phyloP scores from a whole-genome alignment of 2,888 invertebrate genomes.

The Sylvicola cinctus region DNA sequence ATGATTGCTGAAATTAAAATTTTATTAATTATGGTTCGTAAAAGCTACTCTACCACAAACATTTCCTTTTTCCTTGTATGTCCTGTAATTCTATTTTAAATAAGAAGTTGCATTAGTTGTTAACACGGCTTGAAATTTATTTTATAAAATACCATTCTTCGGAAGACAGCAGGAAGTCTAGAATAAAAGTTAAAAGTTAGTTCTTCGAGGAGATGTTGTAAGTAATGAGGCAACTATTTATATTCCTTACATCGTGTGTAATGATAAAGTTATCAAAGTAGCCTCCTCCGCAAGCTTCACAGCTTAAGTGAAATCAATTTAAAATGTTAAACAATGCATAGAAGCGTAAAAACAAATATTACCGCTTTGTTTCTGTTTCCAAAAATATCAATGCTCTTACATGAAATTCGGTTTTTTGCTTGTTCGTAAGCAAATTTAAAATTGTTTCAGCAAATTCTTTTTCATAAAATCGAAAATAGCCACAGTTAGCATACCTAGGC shows the following conservation, averaged over 20 bases:
- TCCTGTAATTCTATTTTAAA: not conserved
- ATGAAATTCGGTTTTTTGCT: slow-evolving; percentile 36
- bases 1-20: not conserved
- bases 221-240: not conserved
- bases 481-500: slow-evolving; percentile 39
- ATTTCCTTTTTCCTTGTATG: not conserved
- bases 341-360: not conserved
- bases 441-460: slow-evolving; percentile 34
- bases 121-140: no score
- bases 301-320: slow-evolving; percentile 15
- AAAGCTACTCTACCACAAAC: not conserved
- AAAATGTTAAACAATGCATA: not conserved
- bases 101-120: no score
- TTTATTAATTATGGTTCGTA: not conserved
- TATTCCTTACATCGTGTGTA: slow-evolving; percentile 7
- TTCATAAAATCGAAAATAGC: slow-evolving; percentile 36
- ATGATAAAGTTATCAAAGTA: slow-evolving; percentile 30
- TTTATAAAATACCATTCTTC: no score
- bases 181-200: no score
- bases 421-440: slow-evolving; percentile 38
- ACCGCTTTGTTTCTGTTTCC: slow-evolving; percentile 30
- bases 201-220: not conserved
- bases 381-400: slow-evolving; percentile 33
- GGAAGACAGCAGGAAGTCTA: no score
- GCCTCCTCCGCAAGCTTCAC: slow-evolving; percentile 33